phyloP scores from a whole-genome alignment of 2,113 vertebrate species.

The Pachyramphus minor region DNA sequence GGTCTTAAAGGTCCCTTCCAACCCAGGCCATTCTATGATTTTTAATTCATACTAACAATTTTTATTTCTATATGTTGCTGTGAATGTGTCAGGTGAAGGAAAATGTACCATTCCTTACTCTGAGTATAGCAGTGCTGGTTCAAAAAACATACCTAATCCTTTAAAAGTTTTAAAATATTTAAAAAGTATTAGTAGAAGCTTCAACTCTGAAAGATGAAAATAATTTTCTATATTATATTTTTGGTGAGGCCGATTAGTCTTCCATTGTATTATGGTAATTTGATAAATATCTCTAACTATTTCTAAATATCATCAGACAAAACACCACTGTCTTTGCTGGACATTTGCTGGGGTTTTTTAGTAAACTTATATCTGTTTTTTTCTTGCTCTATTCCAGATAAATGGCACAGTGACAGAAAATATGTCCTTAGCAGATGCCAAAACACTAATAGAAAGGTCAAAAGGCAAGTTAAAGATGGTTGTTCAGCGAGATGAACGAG shows the following conservation, averaged over 20 bases:
- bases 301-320: neutral
- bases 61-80: neutral
- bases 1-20: neutral
- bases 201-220: neutral
- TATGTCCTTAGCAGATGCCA: slow-evolving; percentile 97
- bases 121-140: neutral
- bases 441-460: slow-evolving; percentile 98
- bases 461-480: slow-evolving; percentile 99
- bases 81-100: neutral
- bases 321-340: neutral
- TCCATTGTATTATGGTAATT: neutral
- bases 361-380: neutral
- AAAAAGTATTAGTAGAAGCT: neutral
- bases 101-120: neutral
- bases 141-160: neutral
- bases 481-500: slow-evolving; percentile 94
- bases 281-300: neutral
- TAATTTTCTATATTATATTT: neutral
- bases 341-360: neutral
- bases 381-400: slow-evolving; percentile 79
- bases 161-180: neutral
- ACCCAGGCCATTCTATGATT: neutral
- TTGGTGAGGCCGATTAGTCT: neutral
- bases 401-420: slow-evolving; percentile 99
- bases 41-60: neutral